Conservation (phyloP, 2,113 vertebrate genomes). For the Melanerpes aurifrons region DNA sequence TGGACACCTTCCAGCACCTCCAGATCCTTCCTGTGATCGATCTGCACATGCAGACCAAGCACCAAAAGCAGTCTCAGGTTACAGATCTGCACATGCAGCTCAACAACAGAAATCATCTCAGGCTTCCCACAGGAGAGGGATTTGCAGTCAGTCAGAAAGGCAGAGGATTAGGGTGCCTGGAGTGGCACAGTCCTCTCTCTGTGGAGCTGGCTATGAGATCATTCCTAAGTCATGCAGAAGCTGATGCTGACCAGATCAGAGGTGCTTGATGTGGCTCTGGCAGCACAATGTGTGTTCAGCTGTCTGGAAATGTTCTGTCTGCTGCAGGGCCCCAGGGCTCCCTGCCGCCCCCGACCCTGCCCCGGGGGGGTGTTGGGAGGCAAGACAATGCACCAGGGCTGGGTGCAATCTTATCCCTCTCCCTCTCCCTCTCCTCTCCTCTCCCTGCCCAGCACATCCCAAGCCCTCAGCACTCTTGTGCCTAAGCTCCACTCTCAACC, state of each 20-base stretch:
- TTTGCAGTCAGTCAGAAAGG: neutral
- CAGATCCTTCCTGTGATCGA: no score
- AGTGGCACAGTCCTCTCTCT: neutral
- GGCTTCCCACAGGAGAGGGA: neutral
- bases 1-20: no score
- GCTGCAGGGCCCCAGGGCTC: constrained; percentile 7
- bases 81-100: no score
- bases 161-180: neutral
- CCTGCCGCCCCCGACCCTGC: neutral
- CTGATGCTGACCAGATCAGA: constrained; percentile 48
- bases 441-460: no score
- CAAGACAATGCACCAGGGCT: neutral
- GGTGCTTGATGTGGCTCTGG: constrained; percentile 33
- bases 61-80: no score
- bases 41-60: no score
- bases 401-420: no score
- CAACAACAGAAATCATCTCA: neutral
- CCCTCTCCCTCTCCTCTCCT: no score
- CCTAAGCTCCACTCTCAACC: no score
- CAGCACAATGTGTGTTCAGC: constrained; percentile 51
- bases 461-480: no score
- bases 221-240: constrained; percentile 62
- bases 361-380: neutral
- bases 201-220: constrained; percentile 9
- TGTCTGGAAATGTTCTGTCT: constrained; percentile 50